phyloP scores from a whole-genome alignment of 2,888 invertebrate species.

The Scaptomyza cyrtandrae region DNA sequence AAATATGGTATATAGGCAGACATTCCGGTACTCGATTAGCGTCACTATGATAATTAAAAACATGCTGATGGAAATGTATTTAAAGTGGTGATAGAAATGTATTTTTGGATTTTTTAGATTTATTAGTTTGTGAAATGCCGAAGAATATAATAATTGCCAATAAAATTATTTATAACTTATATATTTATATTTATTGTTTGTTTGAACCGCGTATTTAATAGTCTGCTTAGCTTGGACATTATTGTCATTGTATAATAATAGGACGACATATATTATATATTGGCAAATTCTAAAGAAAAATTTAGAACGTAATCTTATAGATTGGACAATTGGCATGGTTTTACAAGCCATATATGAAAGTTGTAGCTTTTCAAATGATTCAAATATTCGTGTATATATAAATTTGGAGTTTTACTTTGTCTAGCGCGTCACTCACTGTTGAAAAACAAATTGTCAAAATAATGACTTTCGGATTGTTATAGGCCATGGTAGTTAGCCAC shows the following conservation, averaged over 20 bases:
- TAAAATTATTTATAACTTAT: not conserved
- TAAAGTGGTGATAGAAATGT: not conserved
- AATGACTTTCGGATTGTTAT: slow-evolving; percentile 60
- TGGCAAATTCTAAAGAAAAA: not conserved
- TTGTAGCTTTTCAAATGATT: not conserved
- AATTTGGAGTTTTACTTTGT: slow-evolving; percentile 37
- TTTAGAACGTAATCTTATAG: not conserved
- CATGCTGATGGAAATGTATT: not conserved
- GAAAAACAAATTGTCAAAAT: slow-evolving; percentile 53
- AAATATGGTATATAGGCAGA: rapidly evolving
- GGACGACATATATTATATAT: not conserved
- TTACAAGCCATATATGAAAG: not conserved
- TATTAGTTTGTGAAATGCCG: not conserved
- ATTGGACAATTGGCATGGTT: not conserved
- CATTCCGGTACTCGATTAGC: slow-evolving; percentile 20
- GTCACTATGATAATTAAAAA: not conserved
- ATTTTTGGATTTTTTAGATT: not conserved
- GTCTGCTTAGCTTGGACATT: not conserved
- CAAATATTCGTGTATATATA: not conserved
- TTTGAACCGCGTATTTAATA: not conserved
- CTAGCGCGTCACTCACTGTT: slow-evolving; percentile 39
- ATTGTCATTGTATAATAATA: not conserved
- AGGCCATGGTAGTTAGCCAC: slow-evolving; percentile 70
- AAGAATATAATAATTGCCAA: not conserved
- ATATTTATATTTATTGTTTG: not conserved